Conservation (phyloP, 1,140 invertebrate species). For the Phymorhynchus buccinoides region DNA sequence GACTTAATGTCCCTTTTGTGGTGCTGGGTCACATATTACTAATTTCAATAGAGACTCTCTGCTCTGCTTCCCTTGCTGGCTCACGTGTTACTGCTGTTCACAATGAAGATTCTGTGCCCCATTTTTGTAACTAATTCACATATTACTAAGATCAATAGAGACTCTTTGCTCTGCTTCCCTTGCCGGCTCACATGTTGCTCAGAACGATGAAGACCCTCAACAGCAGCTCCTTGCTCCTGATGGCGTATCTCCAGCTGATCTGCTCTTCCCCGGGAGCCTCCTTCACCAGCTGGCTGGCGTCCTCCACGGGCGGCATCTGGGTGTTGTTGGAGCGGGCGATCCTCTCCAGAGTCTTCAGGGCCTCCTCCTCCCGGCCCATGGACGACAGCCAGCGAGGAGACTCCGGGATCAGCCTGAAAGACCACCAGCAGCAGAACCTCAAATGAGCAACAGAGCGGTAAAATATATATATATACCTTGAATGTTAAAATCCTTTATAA, state of each 20-base stretch:
- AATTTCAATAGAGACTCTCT: too few species aligned
- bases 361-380: constrained; percentile 87
- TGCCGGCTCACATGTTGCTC: constrained; percentile 16
- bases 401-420: constrained; percentile 81
- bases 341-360: constrained; percentile 85
- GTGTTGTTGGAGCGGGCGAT: constrained; percentile 90
- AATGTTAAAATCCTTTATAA: too few species aligned
- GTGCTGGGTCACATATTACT: too few species aligned
- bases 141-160: too few species aligned
- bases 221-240: neutral
- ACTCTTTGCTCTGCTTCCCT: too few species aligned
- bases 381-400: constrained; percentile 90
- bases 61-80: too few species aligned
- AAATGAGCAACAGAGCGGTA: too few species aligned
- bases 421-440: neutral
- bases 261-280: neutral
- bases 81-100: too few species aligned
- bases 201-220: neutral
- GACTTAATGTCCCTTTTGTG: too few species aligned
- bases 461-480: too few species aligned
- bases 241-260: neutral
- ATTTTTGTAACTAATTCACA: too few species aligned
- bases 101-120: too few species aligned
- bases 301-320: constrained; percentile 86
- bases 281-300: constrained; percentile 68